A percentile compares a stretch with the other conserved stretches of the same genome.
These are phyloP conservation scores for Bombylius discolor DNA, from an alignment of 2,888 invertebrate species.

Conservation along the genomic window DNA sequence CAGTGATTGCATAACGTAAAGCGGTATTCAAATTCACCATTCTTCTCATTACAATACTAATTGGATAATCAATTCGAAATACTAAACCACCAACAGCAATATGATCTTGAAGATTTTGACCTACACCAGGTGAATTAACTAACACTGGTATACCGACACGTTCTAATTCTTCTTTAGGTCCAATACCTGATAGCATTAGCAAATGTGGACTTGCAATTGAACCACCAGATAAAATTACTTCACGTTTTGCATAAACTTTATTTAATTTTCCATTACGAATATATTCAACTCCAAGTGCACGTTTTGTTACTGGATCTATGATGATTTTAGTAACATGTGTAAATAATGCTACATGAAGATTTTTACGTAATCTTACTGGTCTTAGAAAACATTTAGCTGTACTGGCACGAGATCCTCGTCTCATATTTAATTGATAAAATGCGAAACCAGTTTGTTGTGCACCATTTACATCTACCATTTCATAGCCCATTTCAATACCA, in stretches of 20 bases:
- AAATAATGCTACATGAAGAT: slow-evolving; percentile 70
- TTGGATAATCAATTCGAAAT: slow-evolving; percentile 66
- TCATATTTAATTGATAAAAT: slow-evolving; percentile 79
- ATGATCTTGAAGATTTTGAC: slow-evolving; percentile 78
- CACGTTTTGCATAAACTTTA: slow-evolving; percentile 30
- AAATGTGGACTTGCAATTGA: slow-evolving; percentile 85
- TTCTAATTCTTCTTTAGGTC: slow-evolving; percentile 58
- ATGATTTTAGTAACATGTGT: slow-evolving; percentile 66
- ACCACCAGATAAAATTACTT: slow-evolving; percentile 49
- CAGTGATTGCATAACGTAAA: slow-evolving; percentile 68
- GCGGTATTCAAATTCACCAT: slow-evolving; percentile 75
- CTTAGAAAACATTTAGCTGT: slow-evolving; percentile 74
- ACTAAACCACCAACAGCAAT: slow-evolving; percentile 75
- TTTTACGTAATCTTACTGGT: slow-evolving; percentile 60
- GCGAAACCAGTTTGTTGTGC: slow-evolving; percentile 76
- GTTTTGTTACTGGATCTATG: slow-evolving; percentile 55
- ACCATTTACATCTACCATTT: slow-evolving; percentile 73
- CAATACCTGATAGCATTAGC: slow-evolving; percentile 80
- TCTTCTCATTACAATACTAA: slow-evolving; percentile 67
- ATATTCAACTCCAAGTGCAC: slow-evolving; percentile 70
- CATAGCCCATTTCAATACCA: slow-evolving; percentile 86
- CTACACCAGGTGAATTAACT: slow-evolving; percentile 69
- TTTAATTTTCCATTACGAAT: slow-evolving; percentile 48
- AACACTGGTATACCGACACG: slow-evolving; percentile 61
- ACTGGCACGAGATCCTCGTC: slow-evolving; percentile 70